Percentiles rank a stretch among this genome's conserved stretches.
Evolutionary conservation across 2,888 invertebrate species (phyloP).

Genomic region (Perdita meconis): DNA sequence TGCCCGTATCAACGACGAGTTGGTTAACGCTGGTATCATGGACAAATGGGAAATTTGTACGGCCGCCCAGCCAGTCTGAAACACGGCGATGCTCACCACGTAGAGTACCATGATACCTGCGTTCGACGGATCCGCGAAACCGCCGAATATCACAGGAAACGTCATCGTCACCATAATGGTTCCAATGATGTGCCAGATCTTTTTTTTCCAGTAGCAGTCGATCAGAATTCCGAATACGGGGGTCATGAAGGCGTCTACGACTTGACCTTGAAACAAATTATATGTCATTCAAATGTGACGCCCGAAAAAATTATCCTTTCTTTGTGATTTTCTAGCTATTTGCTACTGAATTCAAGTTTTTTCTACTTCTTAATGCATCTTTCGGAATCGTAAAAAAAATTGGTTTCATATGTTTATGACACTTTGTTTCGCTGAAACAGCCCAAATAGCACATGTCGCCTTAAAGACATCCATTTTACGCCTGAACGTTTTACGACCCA

Average conservation of each 20-base stretch:
- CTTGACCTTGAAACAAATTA: constrained; percentile 80
- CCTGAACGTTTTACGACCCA: no score
- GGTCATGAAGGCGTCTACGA: constrained; percentile 84
- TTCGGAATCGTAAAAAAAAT: no score
- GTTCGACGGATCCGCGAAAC: constrained; percentile 68
- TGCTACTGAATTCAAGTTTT: no score
- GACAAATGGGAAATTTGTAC: constrained; percentile 97
- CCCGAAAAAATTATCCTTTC: no score
- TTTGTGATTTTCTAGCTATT: no score
- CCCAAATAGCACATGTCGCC: no score
- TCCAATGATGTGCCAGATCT: constrained; percentile 94
- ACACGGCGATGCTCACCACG: constrained; percentile 88
- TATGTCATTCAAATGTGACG: no score
- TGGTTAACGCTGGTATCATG: constrained; percentile 93
- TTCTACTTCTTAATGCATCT: no score
- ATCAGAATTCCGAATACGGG: constrained; percentile 93
- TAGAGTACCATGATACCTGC: constrained; percentile 76
- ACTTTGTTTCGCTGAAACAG: no score
- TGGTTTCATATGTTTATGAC: no score
- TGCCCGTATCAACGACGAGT: constrained; percentile 89
- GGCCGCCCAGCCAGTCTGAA: constrained; percentile 97
- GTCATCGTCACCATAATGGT: constrained; percentile 79
- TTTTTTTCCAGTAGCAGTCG: constrained; percentile 91
- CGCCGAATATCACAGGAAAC: constrained; percentile 82
- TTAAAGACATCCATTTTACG: no score